Base-by-base conservation (phyloP, 2,888 invertebrate genomes). In the Dolichomitus sp. region DNA sequence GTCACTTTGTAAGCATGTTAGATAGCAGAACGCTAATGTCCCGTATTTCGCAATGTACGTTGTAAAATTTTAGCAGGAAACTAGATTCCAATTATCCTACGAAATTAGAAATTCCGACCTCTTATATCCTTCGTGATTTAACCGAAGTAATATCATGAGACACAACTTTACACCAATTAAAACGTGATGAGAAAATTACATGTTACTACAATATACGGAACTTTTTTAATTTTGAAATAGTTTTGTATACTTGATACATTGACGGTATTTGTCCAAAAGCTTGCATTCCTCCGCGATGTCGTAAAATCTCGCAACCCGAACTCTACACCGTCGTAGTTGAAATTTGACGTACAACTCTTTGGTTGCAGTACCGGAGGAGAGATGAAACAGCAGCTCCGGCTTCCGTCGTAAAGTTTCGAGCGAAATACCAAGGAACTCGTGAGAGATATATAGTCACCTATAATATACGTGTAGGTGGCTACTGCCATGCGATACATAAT, bases 321-420 rank as follows among this genome's bases (percentile, higher is more conserved):
- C 50, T 37, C 6, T 48, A 27, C 50, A 5, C 37, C 50, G 19
- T 23, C 27, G 54, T 14, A 54, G 27, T 27, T 54, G 54, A 37
- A 52, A 68, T 68, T 68, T 14, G 52, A 68, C 50, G 12, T 14
- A 19, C 23, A 52, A 23, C 23, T 68, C 68, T 40, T 50, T 17
- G 9, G 19, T 23, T 52, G 52, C 52, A 33, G n/a, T 7, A 37
- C 9, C 33, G 37, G 27, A 54, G 4, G 27, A 27, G 4, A 54
- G 5, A 27, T 14, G 54, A 54, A 54, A 27, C 54, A 27, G 54
- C 54, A 27, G 27, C 54, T 27, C 14, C 17, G 61, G 23, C 40
- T 74, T 42, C 37, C 52, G 17, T 65, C 30, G 65, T 65, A 52
- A 50, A 74, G 65, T 74, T 65, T 61, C 19, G 50, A 48, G 52